Evolutionary conservation across 2,113 vertebrate genomes (phyloP).

Genomic region (Tonatia bakeri): DNA sequence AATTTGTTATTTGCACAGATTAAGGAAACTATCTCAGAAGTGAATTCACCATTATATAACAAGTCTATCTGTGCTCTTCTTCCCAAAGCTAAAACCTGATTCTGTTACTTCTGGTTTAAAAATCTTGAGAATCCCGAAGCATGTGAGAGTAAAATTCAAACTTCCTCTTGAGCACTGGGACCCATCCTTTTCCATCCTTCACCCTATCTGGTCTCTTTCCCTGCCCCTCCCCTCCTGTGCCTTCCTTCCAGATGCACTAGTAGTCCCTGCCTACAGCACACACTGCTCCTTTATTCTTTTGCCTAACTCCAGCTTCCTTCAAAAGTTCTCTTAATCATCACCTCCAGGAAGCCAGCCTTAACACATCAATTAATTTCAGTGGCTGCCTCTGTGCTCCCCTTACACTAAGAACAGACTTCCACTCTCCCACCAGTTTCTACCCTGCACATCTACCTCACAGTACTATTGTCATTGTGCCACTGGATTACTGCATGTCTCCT

Average conservation of each 20-base stretch:
- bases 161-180: not conserved
- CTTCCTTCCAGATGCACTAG: not conserved
- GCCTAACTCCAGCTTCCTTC: not conserved
- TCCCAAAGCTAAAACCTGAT: not conserved
- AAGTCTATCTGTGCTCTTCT: not conserved
- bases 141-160: not conserved
- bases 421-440: not conserved
- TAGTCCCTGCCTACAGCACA: not conserved
- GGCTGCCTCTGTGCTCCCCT: not conserved
- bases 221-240: accelerated
- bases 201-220: not conserved
- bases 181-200: not conserved
- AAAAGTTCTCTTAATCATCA: not conserved
- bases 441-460: too few relatives aligned
- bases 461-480: not conserved
- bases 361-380: not conserved
- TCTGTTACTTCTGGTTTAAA: not conserved
- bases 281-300: not conserved
- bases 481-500: not conserved
- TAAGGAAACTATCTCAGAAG: not conserved
- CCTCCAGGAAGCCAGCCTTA: not conserved
- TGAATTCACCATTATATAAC: not conserved
- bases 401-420: not conserved
- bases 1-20: not conserved
- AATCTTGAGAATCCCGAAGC: not conserved